Conservation (phyloP, 1,140 invertebrate genomes). For the Platorchestia sp. region DNA sequence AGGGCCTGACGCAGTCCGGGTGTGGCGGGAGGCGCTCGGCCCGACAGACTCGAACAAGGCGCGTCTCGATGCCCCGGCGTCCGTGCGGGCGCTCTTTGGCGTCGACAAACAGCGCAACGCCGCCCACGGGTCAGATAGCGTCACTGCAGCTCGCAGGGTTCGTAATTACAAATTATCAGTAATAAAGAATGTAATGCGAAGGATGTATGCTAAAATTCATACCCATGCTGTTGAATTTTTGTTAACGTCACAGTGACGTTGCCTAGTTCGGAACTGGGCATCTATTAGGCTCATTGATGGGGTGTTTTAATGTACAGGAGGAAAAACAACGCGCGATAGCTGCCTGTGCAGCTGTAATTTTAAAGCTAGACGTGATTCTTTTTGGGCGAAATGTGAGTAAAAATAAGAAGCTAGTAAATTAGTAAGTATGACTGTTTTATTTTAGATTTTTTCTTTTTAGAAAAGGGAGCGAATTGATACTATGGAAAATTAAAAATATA, state of each 20-base stretch:
- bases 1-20: slow-evolving; percentile 79
- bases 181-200: not conserved
- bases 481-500: not conserved
- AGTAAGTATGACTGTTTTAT: not conserved
- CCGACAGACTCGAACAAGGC: slow-evolving; percentile 79
- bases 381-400: no score
- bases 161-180: not conserved
- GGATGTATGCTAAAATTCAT: not conserved
- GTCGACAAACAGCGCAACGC: slow-evolving; percentile 80
- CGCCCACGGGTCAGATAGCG: slow-evolving; percentile 78
- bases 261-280: no score
- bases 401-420: no score
- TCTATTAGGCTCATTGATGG: no score
- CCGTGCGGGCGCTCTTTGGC: slow-evolving; percentile 82
- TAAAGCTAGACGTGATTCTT: no score
- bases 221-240: not conserved
- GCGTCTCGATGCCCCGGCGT: slow-evolving; percentile 74
- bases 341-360: no score
- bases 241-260: not conserved
- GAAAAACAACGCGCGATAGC: no score
- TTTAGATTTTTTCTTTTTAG: not conserved
- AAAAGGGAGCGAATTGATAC: no score
- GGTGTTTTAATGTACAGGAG: no score
- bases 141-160: slow-evolving; percentile 75
- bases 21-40: slow-evolving; percentile 78